Evolutionary conservation across 2,113 vertebrate species (phyloP), one percentile per base, ranked within the genome.

Genomic region (Gallinago jamesoni): DNA sequence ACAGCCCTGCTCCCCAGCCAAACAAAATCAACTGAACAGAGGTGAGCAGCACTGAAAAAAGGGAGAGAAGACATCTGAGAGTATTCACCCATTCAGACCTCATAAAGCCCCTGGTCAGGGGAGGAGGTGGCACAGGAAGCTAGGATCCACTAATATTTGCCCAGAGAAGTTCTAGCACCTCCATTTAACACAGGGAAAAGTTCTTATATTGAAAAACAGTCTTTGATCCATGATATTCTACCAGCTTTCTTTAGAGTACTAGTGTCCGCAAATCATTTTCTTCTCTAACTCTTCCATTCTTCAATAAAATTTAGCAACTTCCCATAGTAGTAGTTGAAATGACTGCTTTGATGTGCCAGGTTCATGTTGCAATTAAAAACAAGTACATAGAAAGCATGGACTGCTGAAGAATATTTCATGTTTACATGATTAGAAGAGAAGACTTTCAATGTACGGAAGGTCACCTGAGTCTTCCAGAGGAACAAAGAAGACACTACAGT

Each of bases 391-490:
- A 47, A 87, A 72, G 50, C 11, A 3, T 1, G 37, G 28, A 60
- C 35, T 69, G 63, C 48, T 73, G 59, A 56, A 73, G 10, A 19
- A 10, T 22, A 18, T 64, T 79, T 60, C 52, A 35, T 19, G 27
- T 52, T 64, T 18, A 24, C 3, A 3, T 0, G 6, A 0, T 18
- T 9, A 30, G 31, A 63, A 19, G 35, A 11, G 14, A 45, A 55
- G 10, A 30, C 14, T 31, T 76, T 35, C 28, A 14, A 55, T 45
- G n/a, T 9, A 33, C 64, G 33, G 33, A 82, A 67, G n/a, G 62
- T 9, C 59, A 21, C 19, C 2, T 48, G 31, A 31, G 33, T 52
- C 45, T 37, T 35, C 28, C 23, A 47, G 45, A 82, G 45, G 60
- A 90, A 56, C 1, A 55, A 41, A 52, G 50, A 63, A 1, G 6